Evolutionary conservation across 2,888 invertebrate genomes (phyloP).

Genomic region (Pristionchus arcanus): DNA sequence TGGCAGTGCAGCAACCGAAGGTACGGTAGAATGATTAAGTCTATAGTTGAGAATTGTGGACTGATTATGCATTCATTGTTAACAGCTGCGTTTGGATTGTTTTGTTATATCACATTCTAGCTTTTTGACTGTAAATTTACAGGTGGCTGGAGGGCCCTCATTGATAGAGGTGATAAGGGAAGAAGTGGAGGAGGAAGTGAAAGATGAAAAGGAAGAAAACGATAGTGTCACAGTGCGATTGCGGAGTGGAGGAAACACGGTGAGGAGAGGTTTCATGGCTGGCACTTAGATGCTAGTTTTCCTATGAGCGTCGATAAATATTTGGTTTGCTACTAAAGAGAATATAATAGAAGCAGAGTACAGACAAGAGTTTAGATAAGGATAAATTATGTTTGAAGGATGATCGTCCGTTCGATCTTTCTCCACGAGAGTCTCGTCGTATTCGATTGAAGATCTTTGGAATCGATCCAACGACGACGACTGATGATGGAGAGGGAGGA

Average conservation of each 20-base stretch:
- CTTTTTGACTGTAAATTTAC: neutral
- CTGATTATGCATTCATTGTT: too few relatives aligned
- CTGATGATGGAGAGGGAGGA: constrained; percentile 68
- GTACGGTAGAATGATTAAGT: constrained; percentile 52
- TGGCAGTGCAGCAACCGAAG: constrained; percentile 66
- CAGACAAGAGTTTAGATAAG: too few relatives aligned
- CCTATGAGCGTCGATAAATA: too few relatives aligned
- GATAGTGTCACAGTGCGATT: neutral
- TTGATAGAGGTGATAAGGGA: constrained; percentile 64
- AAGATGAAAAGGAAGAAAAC: neutral
- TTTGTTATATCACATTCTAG: neutral
- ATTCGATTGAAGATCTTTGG: constrained; percentile 76
- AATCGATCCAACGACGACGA: constrained; percentile 76
- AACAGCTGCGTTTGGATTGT: too few relatives aligned
- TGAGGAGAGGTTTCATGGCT: neutral
- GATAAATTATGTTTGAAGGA: neutral
- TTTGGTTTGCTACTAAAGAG: too few relatives aligned
- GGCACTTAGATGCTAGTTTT: neutral
- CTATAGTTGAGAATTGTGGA: neutral
- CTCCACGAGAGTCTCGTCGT: constrained; percentile 64
- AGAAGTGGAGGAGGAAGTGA: constrained; percentile 18
- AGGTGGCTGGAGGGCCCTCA: constrained; percentile 72
- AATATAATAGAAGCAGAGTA: too few relatives aligned
- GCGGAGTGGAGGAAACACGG: neutral
- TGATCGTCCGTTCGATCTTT: constrained; percentile 58